A percentile compares a stretch with the other conserved stretches of the same genome.
These are phyloP conservation scores for Heliconius nattereri DNA, from an alignment of 1,140 invertebrate species.

Conservation along the genomic window DNA sequence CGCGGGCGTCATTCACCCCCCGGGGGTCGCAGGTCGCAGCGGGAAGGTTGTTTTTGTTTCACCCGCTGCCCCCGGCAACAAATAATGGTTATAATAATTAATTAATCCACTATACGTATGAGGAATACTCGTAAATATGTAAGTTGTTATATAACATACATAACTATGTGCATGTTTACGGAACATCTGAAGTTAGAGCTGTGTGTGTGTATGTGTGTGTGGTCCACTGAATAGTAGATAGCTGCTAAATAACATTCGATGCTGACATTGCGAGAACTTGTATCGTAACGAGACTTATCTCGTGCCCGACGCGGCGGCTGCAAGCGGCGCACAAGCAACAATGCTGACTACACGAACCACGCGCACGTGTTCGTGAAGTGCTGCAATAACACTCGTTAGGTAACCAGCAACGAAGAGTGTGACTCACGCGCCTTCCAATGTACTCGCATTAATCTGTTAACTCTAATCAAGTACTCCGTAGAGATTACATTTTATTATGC, in stretches of 20 bases:
- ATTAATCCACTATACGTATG: not conserved
- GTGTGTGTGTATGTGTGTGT: not conserved
- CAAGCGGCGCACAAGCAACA: not conserved
- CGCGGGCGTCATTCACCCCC: not conserved
- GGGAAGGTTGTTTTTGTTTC: no score
- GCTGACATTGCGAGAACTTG: not conserved
- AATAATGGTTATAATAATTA: not conserved
- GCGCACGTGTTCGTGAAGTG: not conserved
- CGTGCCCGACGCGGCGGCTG: not conserved
- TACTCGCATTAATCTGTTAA: not conserved
- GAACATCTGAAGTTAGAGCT: not conserved
- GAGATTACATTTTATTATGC: not conserved
- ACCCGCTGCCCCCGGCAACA: not conserved
- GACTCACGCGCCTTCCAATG: not conserved
- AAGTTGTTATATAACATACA: not conserved
- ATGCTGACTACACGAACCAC: not conserved
- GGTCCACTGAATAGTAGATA: not conserved
- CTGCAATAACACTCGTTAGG: not conserved
- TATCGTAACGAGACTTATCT: not conserved
- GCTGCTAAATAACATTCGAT: not conserved
- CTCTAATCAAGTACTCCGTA: not conserved
- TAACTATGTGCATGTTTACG: not conserved
- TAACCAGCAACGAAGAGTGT: not conserved
- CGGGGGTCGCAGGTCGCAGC: no score
- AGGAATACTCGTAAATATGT: no score